These are phyloP conservation scores for Elegia similella DNA, from an alignment of 2,888 invertebrate genomes.

Conservation along the genomic window DNA sequence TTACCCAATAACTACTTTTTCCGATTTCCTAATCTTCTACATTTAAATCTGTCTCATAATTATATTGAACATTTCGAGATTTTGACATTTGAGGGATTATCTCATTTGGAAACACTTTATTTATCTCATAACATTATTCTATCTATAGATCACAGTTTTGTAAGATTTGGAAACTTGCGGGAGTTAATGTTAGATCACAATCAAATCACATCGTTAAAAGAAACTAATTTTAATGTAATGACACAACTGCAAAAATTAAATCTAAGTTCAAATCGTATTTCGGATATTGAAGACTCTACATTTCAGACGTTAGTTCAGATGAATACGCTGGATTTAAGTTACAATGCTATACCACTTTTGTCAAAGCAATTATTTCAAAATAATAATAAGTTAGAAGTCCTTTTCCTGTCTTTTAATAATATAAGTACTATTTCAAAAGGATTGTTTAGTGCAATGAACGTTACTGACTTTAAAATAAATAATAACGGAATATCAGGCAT, in stretches of 20 bases:
- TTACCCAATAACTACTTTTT: conserved; percentile 25
- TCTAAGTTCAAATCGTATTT: conserved; percentile 22
- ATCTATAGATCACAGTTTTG: conserved; percentile 21
- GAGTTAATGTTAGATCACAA: conserved; percentile 24
- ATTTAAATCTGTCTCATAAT: conserved; percentile 28
- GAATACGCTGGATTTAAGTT: conserved; percentile 18
- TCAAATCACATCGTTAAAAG: conserved; percentile 15
- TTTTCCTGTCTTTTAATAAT: conserved; percentile 15
- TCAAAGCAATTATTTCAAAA: conserved; percentile 12
- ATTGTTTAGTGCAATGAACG: conserved; percentile 15
- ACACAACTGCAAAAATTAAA: conserved; percentile 21
- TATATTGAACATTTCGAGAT: conserved; percentile 21
- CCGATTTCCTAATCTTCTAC: conserved; percentile 18
- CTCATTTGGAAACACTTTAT: conserved; percentile 21
- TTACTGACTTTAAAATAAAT: conserved; percentile 17
- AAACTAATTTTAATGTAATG: conserved; percentile 24
- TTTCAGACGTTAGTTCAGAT: conserved; percentile 20
- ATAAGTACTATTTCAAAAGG: conserved; percentile 18
- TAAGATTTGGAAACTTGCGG: conserved; percentile 22
- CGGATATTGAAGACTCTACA: conserved; percentile 18
- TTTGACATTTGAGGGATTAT: conserved; percentile 26
- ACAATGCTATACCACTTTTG: conserved; percentile 18
- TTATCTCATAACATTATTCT: conserved; percentile 23
- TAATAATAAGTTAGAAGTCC: conserved; percentile 10
- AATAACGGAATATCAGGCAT: conserved; percentile 18